Percentiles rank a stretch among this genome's conserved stretches.
Conservation (phyloP, 2,888 invertebrate species). For the Tiliacea aurago region DNA sequence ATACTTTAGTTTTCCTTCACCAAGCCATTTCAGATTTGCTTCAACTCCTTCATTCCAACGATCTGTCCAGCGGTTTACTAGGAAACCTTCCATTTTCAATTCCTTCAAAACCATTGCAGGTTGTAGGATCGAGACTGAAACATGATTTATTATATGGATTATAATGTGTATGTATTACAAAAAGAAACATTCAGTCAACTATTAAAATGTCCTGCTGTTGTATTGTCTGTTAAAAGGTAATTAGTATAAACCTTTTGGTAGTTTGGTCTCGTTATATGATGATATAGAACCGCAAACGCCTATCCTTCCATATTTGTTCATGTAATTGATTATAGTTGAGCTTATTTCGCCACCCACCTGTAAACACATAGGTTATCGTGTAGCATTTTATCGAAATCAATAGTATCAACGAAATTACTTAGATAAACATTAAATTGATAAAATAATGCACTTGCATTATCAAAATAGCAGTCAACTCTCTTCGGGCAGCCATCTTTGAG, state of each 20-base stretch:
- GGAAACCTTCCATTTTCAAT: slow-evolving; percentile 93
- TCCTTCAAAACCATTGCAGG: slow-evolving; percentile 91
- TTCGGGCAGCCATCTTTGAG: slow-evolving; percentile 92
- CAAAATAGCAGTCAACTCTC: slow-evolving; percentile 94
- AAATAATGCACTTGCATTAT: slow-evolving; percentile 91
- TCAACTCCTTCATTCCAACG: slow-evolving; percentile 92
- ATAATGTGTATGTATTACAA: neutral
- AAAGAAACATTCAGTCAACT: neutral
- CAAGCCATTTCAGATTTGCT: slow-evolving; percentile 92
- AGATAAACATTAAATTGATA: neutral
- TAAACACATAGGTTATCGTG: slow-evolving; percentile 25
- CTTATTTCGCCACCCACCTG: slow-evolving; percentile 94
- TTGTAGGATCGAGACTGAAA: slow-evolving; percentile 89
- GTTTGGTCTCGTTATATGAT: slow-evolving; percentile 89
- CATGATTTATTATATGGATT: neutral
- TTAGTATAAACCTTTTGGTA: slow-evolving; percentile 79
- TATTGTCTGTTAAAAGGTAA: neutral
- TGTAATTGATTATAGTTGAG: slow-evolving; percentile 91
- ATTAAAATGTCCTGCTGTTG: neutral
- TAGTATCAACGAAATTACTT: neutral
- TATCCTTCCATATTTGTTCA: slow-evolving; percentile 92
- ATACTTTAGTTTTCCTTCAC: slow-evolving; percentile 93
- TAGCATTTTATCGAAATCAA: neutral
- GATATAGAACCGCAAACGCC: slow-evolving; percentile 93
- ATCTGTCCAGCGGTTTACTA: slow-evolving; percentile 89